phyloP scores from a whole-genome alignment of 2,113 vertebrate species.

The Zosterops hypoxanthus region DNA sequence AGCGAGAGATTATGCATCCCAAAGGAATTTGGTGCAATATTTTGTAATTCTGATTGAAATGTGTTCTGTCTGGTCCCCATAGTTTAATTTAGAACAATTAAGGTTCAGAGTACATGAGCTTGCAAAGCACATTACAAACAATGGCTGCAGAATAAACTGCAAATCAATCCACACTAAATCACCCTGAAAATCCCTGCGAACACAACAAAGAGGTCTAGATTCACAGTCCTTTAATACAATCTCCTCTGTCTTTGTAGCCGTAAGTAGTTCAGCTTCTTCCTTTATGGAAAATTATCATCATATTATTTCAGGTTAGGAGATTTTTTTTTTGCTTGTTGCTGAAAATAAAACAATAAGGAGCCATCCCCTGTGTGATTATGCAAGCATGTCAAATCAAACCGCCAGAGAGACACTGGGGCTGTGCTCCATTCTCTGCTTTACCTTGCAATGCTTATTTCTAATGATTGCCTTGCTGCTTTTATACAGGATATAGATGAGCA shows the following conservation, averaged over 20 bases:
- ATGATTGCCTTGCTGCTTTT: constrained; percentile 50
- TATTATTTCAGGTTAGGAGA: not conserved
- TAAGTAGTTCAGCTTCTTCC: constrained; percentile 35
- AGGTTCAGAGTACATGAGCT: constrained; percentile 80
- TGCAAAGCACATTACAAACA: constrained; percentile 83
- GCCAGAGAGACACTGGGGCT: not conserved
- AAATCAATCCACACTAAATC: constrained; percentile 83
- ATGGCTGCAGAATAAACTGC: constrained; percentile 79
- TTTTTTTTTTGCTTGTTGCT: not conserved
- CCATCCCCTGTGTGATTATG: not conserved
- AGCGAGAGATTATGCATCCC: constrained; percentile 62
- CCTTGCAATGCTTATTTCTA: not conserved
- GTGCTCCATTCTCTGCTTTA: not conserved
- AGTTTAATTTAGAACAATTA: constrained; percentile 87
- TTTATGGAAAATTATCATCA: constrained; percentile 34
- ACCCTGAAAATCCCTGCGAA: constrained; percentile 77
- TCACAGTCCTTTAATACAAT: constrained; percentile 59
- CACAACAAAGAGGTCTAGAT: constrained; percentile 63
- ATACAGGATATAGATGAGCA: constrained; percentile 51
- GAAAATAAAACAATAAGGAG: constrained; percentile 8
- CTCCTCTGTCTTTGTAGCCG: constrained; percentile 24
- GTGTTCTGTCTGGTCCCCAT: constrained; percentile 76
- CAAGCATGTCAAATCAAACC: not conserved
- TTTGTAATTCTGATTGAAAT: constrained; percentile 80
- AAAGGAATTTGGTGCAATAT: constrained; percentile 75